Evolutionary conservation across 1,140 invertebrate genomes (phyloP), one percentile per base, ranked within the genome.

Genomic region (Tetramorium parvispinum): DNA sequence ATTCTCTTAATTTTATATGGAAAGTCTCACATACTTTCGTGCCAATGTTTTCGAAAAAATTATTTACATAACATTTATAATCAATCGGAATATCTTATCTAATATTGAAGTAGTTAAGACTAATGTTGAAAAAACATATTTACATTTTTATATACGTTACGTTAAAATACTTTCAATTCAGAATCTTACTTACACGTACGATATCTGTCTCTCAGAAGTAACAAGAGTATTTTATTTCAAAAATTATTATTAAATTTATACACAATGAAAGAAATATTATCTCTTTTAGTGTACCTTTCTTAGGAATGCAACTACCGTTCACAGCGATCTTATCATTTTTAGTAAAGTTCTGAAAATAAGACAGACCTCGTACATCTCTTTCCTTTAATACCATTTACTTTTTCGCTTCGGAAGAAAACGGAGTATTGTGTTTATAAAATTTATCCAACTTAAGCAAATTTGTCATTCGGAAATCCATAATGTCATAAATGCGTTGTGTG

Each of bases 151-250:
- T 37, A 3, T 78, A 78, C 7, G 4, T 68, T 68, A 68, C 8
- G 21, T 68, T 81, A 68, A 51, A 66, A 51, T 81, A 81, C 77
- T 81, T 81, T 81, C 78, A 79, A 53, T 79, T 53, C 16, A 61
- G 43, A 65, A 1, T 51, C 18, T 6, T 6, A 63, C 32, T 63
- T 37, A 57, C 53, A 16, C 40, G 40, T 46, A 66, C 40, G 65
- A 68, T 24, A 46, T 49, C 43, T 46, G 21, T 46, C 40, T 66
- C 18, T 53, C n/a, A 24, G 6, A 46, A 46, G 6, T 24, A 68
- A 66, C 37, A 21, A 32, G 24, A 63, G 10, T 66, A 46, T 24
- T 49, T 68, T 27, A 68, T 68, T 49, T 27, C 1, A 16, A 68
- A 68, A 24, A 68, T 68, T 46, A 68, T 43, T 24, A 49, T 46